Conservation (phyloP, 2,113 vertebrate species). For the Cromileptes altivelis region DNA sequence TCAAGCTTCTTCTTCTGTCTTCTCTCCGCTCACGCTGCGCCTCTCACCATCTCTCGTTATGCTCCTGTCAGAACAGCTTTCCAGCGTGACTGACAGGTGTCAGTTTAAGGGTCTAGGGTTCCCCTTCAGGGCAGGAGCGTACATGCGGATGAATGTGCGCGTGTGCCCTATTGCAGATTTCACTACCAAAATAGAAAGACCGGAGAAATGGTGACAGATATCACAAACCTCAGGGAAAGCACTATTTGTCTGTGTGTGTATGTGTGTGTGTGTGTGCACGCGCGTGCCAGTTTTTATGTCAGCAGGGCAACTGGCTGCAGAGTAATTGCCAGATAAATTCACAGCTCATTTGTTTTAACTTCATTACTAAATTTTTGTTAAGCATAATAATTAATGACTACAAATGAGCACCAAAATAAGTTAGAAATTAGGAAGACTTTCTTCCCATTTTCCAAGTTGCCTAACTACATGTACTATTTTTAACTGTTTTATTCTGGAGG, state of each 20-base stretch:
- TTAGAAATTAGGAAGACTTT: not conserved
- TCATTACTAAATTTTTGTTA: not conserved
- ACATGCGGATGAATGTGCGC: conserved; percentile 36
- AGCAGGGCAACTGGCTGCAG: conserved; percentile 12
- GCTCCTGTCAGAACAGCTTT: conserved; percentile 64
- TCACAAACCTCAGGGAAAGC: conserved; percentile 36
- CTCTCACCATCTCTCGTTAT: conserved; percentile 62
- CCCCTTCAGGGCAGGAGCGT: conserved; percentile 50
- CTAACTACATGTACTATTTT: conserved; percentile 51
- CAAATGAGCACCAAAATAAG: not conserved
- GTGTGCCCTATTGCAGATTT: conserved; percentile 32
- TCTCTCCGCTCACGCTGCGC: conserved; percentile 42
- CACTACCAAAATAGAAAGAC: conserved; percentile 64
- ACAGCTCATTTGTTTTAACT: conserved; percentile 12
- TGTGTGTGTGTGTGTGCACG: not conserved
- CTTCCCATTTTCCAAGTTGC: not conserved
- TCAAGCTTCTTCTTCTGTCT: conserved; percentile 55
- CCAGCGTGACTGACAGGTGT: conserved; percentile 80
- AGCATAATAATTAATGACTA: not conserved
- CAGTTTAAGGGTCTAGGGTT: conserved; percentile 68
- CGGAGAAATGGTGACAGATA: conserved; percentile 50
- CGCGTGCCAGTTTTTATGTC: conserved; percentile 2
- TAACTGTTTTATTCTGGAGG: conserved; percentile 27
- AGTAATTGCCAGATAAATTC: not conserved
- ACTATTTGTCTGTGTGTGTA: conserved; percentile 35